Evolutionary conservation across 2,888 invertebrate genomes (phyloP).

Genomic region (Pasiphila rectangulata): DNA sequence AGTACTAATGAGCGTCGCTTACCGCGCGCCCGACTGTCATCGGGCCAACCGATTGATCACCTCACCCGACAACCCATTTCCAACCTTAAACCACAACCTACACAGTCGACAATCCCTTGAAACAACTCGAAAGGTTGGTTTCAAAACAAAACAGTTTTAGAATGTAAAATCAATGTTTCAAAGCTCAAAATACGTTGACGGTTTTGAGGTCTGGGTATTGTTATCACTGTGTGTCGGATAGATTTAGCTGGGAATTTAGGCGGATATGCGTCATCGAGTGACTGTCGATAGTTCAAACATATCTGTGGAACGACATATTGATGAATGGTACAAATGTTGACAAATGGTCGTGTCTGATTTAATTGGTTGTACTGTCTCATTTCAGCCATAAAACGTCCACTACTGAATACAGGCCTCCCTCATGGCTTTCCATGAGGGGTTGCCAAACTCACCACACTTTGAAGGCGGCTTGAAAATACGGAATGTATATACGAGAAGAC

Average conservation of each 20-base stretch:
- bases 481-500: no score
- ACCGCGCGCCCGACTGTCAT: slow-evolving; percentile 65
- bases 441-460: no score
- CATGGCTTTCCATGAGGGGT: no score
- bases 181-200: slow-evolving; percentile 29
- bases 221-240: slow-evolving; percentile 57
- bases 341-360: slow-evolving; percentile 16
- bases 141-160: slow-evolving; percentile 20
- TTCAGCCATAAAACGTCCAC: no score
- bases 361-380: slow-evolving; percentile 2
- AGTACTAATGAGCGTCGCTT: slow-evolving; percentile 67
- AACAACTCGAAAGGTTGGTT: background rate
- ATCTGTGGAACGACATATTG: slow-evolving; percentile 42
- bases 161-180: slow-evolving; percentile 30
- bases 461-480: no score
- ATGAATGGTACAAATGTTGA: slow-evolving; percentile 39
- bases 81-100: slow-evolving; percentile 25
- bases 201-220: slow-evolving; percentile 39
- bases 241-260: slow-evolving; percentile 64
- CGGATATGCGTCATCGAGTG: slow-evolving; percentile 58
- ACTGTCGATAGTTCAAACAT: slow-evolving; percentile 49
- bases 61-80: slow-evolving; percentile 9
- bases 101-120: slow-evolving; percentile 25
- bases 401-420: no score
- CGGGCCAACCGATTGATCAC: slow-evolving; percentile 59